Percentiles rank a stretch among this genome's conserved stretches.
phyloP scores from a whole-genome alignment of 2,888 invertebrate species.

The Ethmia dodecea region DNA sequence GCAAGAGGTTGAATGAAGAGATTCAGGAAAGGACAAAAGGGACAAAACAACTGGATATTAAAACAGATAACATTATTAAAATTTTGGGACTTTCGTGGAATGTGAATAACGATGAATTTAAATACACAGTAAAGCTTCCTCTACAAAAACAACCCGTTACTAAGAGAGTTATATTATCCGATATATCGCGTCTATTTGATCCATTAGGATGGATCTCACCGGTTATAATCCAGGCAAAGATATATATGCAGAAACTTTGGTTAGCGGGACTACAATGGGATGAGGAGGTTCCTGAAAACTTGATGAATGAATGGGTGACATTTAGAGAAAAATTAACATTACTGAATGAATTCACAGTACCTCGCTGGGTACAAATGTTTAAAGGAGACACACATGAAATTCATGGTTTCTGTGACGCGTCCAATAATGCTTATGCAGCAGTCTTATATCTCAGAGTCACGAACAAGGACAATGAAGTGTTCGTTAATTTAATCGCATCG shows the following conservation, averaged over 20 bases:
- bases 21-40: constrained; percentile 1
- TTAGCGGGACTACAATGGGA: constrained; percentile 22
- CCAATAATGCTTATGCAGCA: constrained; percentile 11
- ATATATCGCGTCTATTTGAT: constrained; percentile 18
- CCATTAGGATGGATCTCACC: constrained; percentile 23
- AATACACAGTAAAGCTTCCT: constrained; percentile 17
- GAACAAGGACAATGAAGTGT: constrained; percentile 5
- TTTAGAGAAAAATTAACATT: background rate
- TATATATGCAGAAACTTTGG: constrained; percentile 23
- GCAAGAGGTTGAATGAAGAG: constrained; percentile 8
- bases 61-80: constrained; percentile 17
- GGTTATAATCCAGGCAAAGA: constrained; percentile 15
- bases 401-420: constrained; percentile 14
- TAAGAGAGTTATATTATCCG: constrained; percentile 20
- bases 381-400: background rate
- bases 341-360: constrained; percentile 2
- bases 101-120: constrained; percentile 15
- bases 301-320: background rate
- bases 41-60: constrained; percentile 12
- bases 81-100: constrained; percentile 23
- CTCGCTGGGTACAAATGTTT: constrained; percentile 9
- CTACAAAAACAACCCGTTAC: constrained; percentile 8
- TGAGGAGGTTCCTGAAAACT: constrained; percentile 7
- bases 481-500: constrained; percentile 3
- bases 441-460: constrained; percentile 8